A percentile compares a stretch with the other conserved stretches of the same genome.
Conservation (phyloP, 2,797 vertebrate species). For the Hydrocynus forskahlii region DNA sequence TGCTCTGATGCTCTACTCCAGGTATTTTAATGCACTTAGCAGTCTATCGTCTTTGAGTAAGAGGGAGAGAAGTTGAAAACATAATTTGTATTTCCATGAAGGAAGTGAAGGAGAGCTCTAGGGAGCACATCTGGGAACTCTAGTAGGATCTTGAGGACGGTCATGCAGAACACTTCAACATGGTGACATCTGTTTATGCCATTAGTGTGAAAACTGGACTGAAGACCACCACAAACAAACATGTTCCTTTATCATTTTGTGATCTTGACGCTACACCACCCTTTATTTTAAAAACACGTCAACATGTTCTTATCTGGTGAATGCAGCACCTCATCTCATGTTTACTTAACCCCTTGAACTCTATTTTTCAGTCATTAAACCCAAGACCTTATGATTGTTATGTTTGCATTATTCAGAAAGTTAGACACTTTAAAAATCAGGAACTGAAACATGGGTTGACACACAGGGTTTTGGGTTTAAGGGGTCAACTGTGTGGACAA, state of each 20-base stretch:
- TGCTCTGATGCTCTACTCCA: neutral
- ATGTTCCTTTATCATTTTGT: neutral
- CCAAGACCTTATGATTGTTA: too few relatives aligned
- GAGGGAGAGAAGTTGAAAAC: neutral
- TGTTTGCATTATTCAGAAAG: neutral
- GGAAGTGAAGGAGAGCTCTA: constrained; percentile 1
- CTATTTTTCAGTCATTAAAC: neutral
- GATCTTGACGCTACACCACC: constrained; percentile 1
- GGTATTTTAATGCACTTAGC: neutral
- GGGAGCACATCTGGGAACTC: constrained; percentile 28
- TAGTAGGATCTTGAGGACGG: neutral
- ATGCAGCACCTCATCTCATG: neutral
- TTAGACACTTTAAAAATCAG: neutral
- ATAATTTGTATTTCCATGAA: neutral
- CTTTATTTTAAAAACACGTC: neutral
- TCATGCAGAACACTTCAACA: neutral
- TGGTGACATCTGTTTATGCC: constrained; percentile 39
- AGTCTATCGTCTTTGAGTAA: neutral
- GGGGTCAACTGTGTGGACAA: neutral
- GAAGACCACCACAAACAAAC: constrained; percentile 1
- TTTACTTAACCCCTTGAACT: neutral
- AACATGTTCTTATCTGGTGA: neutral
- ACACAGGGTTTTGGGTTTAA: neutral
- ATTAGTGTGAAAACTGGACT: neutral
- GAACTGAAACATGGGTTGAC: neutral